Evolutionary conservation across 2,113 vertebrate species (phyloP).

Genomic region (Ovibos moschatus): DNA sequence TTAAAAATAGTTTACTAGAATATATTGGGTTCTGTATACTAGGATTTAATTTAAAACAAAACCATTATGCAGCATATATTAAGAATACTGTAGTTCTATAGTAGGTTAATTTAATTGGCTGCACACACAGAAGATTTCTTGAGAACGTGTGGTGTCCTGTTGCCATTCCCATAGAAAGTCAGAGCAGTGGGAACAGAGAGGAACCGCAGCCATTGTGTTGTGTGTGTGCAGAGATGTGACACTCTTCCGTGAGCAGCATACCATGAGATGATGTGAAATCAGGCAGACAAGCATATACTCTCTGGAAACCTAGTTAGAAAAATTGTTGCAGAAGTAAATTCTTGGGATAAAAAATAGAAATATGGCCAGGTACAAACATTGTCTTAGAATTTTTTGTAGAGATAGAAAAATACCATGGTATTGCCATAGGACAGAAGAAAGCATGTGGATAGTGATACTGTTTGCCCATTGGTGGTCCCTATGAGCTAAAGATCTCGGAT

Average conservation of each 20-base stretch:
- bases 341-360: conserved; percentile 17
- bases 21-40: background rate
- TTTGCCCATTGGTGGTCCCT: background rate
- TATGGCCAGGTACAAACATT: background rate
- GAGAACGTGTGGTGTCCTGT: background rate
- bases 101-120: background rate
- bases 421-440: background rate
- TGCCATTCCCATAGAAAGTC: background rate
- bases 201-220: background rate
- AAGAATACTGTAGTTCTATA: conserved; percentile 48
- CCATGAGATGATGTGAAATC: background rate
- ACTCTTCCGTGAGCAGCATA: background rate
- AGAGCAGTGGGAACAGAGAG: background rate
- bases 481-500: background rate
- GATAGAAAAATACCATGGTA: background rate
- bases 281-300: background rate
- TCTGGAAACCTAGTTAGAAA: background rate
- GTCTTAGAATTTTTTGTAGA: conserved; percentile 22
- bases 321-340: background rate
- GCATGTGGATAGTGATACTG: background rate
- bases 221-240: background rate
- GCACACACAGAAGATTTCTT: background rate
- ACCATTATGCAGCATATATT: conserved; percentile 57
- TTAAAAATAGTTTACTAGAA: conserved; percentile 54
- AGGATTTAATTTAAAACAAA: conserved; percentile 39